These are phyloP conservation scores for Habropoda laboriosa DNA, from an alignment of 1,140 invertebrate species.

Conservation along the genomic window DNA sequence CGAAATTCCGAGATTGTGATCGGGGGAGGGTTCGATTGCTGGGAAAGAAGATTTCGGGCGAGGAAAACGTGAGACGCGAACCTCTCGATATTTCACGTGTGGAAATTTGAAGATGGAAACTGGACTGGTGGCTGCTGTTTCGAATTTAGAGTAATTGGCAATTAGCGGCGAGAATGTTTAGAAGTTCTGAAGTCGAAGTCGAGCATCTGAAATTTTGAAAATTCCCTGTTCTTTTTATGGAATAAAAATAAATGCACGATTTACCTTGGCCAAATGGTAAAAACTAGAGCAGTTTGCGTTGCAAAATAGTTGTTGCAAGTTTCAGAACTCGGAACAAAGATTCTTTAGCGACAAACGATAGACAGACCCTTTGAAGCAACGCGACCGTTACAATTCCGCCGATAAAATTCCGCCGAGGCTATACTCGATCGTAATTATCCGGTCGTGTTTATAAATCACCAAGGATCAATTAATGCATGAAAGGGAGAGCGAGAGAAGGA, in stretches of 20 bases:
- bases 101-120: too few relatives aligned
- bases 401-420: conserved; percentile 9
- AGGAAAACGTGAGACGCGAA: too few relatives aligned
- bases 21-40: background rate
- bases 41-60: background rate
- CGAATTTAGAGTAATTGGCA: too few relatives aligned
- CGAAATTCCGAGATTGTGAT: background rate
- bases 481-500: background rate
- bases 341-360: background rate
- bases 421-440: conserved; percentile 52
- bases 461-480: conserved; percentile 58
- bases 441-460: conserved; percentile 56
- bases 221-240: too few relatives aligned
- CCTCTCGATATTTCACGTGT: background rate
- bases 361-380: conserved; percentile 14
- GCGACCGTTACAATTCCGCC: background rate
- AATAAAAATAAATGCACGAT: too few relatives aligned
- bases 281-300: background rate
- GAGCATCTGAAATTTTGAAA: too few relatives aligned
- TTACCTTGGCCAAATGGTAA: background rate
- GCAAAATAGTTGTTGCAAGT: background rate
- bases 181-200: too few relatives aligned
- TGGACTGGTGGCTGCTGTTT: too few relatives aligned
- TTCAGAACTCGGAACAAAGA: background rate
- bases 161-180: too few relatives aligned